Evolutionary conservation across 2,888 invertebrate species (phyloP).

Genomic region (Elmis aenea): DNA sequence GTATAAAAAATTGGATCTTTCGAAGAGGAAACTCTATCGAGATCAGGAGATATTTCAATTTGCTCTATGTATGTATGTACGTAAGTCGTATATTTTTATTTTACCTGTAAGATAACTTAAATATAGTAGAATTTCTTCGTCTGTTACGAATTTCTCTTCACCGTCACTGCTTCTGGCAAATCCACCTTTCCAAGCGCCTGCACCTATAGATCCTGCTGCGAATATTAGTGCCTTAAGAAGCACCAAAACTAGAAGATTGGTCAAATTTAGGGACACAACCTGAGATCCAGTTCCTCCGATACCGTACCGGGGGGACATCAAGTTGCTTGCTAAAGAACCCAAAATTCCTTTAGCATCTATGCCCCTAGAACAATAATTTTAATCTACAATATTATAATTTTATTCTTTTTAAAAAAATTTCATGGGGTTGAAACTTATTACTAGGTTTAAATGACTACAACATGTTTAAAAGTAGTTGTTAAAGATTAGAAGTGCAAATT

Average conservation of each 20-base stretch:
- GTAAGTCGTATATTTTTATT: too few relatives aligned
- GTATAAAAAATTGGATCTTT: too few relatives aligned
- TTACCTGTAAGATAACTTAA: conserved; percentile 60
- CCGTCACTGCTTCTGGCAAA: conserved; percentile 59
- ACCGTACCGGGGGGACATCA: conserved; percentile 40
- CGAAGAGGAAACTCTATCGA: too few relatives aligned
- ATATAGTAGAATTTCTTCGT: conserved; percentile 67
- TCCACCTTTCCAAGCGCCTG: conserved; percentile 58
- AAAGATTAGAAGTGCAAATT: too few relatives aligned
- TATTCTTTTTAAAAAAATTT: too few relatives aligned
- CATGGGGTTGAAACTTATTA: too few relatives aligned
- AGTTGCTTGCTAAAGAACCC: conserved; percentile 36
- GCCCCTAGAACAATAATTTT: conserved; percentile 30
- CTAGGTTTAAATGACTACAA: too few relatives aligned
- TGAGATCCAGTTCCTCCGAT: conserved; percentile 33
- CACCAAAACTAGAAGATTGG: conserved; percentile 73
- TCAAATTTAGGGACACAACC: conserved; percentile 75
- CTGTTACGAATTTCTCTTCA: conserved; percentile 49
- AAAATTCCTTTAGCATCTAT: conserved; percentile 39
- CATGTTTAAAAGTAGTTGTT: too few relatives aligned
- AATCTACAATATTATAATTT: too few relatives aligned
- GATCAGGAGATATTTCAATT: too few relatives aligned
- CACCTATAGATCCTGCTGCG: conserved; percentile 73
- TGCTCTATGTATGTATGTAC: too few relatives aligned
- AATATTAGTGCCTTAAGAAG: conserved; percentile 77